A percentile compares a stretch with the other conserved stretches of the same genome.
Conservation (phyloP, 2,113 vertebrate species). For the Elaphurus davidianus region DNA sequence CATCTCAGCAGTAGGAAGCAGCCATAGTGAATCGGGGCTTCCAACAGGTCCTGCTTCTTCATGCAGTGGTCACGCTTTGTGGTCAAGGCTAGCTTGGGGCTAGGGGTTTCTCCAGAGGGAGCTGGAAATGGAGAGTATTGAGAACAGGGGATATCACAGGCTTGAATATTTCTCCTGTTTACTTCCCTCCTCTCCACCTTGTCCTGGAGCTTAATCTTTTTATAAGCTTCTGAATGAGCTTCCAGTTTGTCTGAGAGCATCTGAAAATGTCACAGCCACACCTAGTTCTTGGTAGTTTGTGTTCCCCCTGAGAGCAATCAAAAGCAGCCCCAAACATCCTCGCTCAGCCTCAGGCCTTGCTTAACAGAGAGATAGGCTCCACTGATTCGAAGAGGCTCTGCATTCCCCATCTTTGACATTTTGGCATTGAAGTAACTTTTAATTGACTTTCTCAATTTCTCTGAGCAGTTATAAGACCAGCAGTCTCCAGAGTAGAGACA, state of each 20-base stretch:
- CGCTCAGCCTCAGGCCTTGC: not conserved
- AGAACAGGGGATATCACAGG: not conserved
- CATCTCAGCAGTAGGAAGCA: not conserved
- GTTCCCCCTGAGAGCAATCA: not conserved
- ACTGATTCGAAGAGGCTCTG: not conserved
- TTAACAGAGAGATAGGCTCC: not conserved
- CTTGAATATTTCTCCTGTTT: not conserved
- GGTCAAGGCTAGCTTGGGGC: not conserved
- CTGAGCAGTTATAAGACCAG: not conserved
- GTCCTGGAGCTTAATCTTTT: not conserved
- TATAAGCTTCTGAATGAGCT: not conserved
- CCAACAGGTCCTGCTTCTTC: not conserved
- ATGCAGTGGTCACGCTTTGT: not conserved
- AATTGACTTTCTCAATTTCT: not conserved
- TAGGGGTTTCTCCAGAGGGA: not conserved
- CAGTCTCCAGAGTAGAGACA: not conserved
- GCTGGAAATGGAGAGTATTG: not conserved
- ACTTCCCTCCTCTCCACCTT: not conserved
- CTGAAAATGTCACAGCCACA: not conserved
- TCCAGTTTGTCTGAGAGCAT: not conserved
- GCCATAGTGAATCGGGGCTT: not conserved
- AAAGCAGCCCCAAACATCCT: not conserved
- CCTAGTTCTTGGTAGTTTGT: not conserved
- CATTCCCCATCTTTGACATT: not conserved
- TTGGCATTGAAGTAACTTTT: not conserved